Percentiles rank a stretch among this genome's conserved stretches.
These are phyloP conservation scores for Spodoptera litura DNA, from an alignment of 1,140 invertebrate species.

Conservation along the genomic window DNA sequence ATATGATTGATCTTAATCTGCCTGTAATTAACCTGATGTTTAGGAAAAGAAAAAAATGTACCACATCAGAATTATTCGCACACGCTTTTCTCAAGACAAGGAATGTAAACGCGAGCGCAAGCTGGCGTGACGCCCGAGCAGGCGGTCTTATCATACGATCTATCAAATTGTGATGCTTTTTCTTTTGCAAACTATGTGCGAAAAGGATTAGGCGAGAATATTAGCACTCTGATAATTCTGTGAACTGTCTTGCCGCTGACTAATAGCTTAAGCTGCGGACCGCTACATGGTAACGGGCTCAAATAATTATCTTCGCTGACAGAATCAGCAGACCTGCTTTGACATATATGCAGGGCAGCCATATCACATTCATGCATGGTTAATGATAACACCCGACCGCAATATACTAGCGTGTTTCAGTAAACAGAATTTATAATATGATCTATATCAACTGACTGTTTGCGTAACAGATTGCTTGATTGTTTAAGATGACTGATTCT, in stretches of 20 bases:
- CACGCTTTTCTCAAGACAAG: conserved; percentile 65
- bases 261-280: conserved; percentile 45
- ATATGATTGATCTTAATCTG: conserved; percentile 64
- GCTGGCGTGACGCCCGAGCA: conserved; percentile 60
- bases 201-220: conserved; percentile 63
- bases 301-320: conserved; percentile 10
- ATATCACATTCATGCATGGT: conserved; percentile 7
- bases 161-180: conserved; percentile 71
- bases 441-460: conserved; percentile 29
- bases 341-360: neutral
- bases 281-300: conserved; percentile 13
- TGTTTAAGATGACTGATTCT: conserved; percentile 13
- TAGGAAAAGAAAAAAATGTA: conserved; percentile 63
- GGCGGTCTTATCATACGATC: conserved; percentile 61
- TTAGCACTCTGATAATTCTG: conserved; percentile 50
- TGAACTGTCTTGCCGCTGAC: conserved; percentile 45
- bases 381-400: conserved; percentile 20
- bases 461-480: conserved; percentile 31
- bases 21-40: conserved; percentile 66
- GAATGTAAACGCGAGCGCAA: conserved; percentile 60
- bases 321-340: conserved; percentile 5
- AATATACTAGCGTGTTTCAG: conserved; percentile 17
- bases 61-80: conserved; percentile 65
- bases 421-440: conserved; percentile 29
- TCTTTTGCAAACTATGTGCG: conserved; percentile 62